Evolutionary conservation across 2,888 invertebrate species (phyloP), one percentile per base, ranked within the genome.

Genomic region (Hypomecis atomaria): DNA sequence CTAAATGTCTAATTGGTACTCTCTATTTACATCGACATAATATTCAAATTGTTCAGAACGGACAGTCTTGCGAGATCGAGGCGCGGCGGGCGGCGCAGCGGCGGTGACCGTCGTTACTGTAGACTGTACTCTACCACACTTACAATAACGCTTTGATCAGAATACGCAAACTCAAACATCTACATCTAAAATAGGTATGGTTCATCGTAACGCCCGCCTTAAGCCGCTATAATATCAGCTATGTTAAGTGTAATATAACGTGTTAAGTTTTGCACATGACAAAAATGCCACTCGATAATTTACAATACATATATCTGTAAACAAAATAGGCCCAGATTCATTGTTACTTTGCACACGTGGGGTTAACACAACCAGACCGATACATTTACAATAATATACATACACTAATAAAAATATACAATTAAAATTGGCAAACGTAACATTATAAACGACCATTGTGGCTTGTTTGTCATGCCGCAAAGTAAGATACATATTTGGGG

Each of bases 131-230:
- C 78, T n/a, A n/a, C n/a, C 85, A 87, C 87, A 90, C 90, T 89
- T 90, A 91, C 90, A 90, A 89, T 87, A 88, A 89, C 86, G 83
- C 89, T 91, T 91, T 89, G 89, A 90, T 90, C 89, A 86, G 85
- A 86, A 87, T 89, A 88, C 88, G 86, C 87, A 89, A 90, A 90
- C 89, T 89, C 89, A 88, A 89, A 86, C 80, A 86, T 85, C 86
- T 90, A 89, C 74, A 86, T 86, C 88, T 90, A 90, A 87, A 81
- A 84, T 86, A 86, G 80, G 85, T 88, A 88, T 85, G 82, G 86
- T 86, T 85, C 82, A 75, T 81, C 72, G 71, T 86, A 85, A 83
- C 89, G 90, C 89, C 90, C 89, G 92, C 90, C 89, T 85, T 84
- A 86, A 86, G 87, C 89, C 88, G 86, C 87, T 87, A 87, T 86